These are phyloP conservation scores for Sebastes trivittatus DNA, from an alignment of 2,797 vertebrate species.

Conservation along the genomic window DNA sequence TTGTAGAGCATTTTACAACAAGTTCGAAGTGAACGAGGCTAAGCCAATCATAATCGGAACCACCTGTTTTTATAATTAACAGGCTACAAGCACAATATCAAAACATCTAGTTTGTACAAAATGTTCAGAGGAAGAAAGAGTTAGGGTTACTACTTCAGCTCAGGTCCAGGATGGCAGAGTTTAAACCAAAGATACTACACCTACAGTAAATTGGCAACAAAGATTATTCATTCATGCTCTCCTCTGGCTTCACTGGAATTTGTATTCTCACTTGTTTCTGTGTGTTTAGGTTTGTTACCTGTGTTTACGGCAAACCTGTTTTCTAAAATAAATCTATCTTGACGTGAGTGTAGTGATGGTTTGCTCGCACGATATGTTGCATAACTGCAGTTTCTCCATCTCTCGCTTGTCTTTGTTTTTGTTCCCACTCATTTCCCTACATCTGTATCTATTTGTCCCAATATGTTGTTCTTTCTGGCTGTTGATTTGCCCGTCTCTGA, in stretches of 20 bases:
- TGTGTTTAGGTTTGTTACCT: background rate
- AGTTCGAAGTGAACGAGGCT: no score
- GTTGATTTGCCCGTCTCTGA: background rate
- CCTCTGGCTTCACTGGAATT: background rate
- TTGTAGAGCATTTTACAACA: no score
- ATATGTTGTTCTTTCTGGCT: background rate
- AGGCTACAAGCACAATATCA: background rate
- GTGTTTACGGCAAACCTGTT: constrained; percentile 3
- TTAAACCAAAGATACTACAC: background rate
- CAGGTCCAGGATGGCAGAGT: background rate
- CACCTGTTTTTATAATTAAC: accelerated
- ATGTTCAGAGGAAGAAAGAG: background rate
- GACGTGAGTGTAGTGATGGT: background rate
- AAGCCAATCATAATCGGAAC: no score
- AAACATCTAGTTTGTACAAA: background rate
- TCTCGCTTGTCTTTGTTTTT: constrained; percentile 1
- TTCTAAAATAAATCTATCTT: constrained; percentile 3
- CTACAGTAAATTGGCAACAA: background rate
- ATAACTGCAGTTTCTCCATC: background rate
- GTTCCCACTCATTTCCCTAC: background rate
- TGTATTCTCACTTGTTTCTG: background rate
- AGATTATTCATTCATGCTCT: background rate
- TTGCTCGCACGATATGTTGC: constrained; percentile 33
- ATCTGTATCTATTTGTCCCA: background rate
- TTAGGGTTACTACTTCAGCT: background rate